Conservation (phyloP, 2,888 invertebrate species). For the Idaea dimidiata region DNA sequence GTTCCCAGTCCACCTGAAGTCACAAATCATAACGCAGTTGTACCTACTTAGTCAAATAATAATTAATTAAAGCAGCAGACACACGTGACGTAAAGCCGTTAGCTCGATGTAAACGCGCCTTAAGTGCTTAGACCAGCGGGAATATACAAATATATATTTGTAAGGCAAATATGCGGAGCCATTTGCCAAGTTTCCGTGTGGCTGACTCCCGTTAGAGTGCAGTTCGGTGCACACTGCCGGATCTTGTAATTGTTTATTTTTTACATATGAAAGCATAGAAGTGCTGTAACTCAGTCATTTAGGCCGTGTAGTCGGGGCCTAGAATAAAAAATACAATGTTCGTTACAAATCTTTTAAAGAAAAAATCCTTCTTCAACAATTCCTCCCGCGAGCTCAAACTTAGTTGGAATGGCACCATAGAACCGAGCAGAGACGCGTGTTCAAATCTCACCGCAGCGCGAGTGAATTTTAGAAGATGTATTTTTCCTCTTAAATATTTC, state of each 20-base stretch:
- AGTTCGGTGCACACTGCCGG: conserved; percentile 19
- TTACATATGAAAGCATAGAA: no score
- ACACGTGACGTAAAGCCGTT: conserved; percentile 1
- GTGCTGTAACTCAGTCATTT: no score
- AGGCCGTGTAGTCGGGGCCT: no score
- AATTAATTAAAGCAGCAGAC: neutral
- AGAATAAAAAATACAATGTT: no score
- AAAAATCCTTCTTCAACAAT: no score
- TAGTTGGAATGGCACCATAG: no score
- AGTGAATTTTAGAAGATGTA: no score
- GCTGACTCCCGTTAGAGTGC: conserved; percentile 31
- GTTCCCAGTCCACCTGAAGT: neutral
- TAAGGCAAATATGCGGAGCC: conserved; percentile 42
- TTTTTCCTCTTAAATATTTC: no score
- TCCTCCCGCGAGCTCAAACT: no score
- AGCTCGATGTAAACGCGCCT: conserved; percentile 2
- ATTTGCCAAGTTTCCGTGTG: conserved; percentile 45
- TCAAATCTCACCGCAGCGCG: no score
- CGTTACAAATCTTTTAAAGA: no score
- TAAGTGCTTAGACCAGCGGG: conserved; percentile 20
- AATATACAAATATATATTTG: conserved; percentile 39
- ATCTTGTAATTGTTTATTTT: conserved; percentile 6
- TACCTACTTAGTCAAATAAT: neutral
- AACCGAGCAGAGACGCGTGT: no score
- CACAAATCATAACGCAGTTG: neutral